A percentile compares a stretch with the other conserved stretches of the same genome.
Evolutionary conservation across 2,888 invertebrate species (phyloP).

Genomic region (Syritta pipiens): DNA sequence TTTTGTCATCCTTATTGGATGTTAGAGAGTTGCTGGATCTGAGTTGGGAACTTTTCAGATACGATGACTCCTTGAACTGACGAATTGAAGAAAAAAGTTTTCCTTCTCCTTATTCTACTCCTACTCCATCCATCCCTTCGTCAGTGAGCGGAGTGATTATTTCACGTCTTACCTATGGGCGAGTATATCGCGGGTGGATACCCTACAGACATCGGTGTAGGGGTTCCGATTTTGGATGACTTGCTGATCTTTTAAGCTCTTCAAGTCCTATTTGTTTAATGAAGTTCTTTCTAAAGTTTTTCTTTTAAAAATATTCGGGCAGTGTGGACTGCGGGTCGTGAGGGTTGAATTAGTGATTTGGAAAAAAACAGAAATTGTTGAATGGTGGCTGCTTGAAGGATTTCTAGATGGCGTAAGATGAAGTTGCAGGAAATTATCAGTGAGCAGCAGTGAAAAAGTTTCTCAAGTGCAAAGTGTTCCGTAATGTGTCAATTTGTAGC

Average conservation of each 20-base stretch:
- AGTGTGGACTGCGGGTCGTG: background rate
- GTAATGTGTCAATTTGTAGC: slow-evolving; percentile 44
- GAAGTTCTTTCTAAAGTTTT: slow-evolving; percentile 61
- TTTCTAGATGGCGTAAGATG: slow-evolving; percentile 25
- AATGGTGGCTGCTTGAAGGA: slow-evolving; percentile 42
- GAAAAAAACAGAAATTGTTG: slow-evolving; percentile 59
- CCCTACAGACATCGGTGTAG: slow-evolving; percentile 24
- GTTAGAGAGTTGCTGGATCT: slow-evolving; percentile 64
- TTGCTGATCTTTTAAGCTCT: slow-evolving; percentile 69
- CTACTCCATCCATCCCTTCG: slow-evolving; percentile 1
- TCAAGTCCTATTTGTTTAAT: slow-evolving; percentile 66
- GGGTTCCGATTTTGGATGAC: slow-evolving; percentile 64
- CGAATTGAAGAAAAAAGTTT: slow-evolving; percentile 62
- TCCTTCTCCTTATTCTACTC: no score
- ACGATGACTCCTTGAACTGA: slow-evolving; percentile 67
- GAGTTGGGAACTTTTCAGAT: slow-evolving; percentile 62
- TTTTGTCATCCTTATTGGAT: slow-evolving; percentile 64
- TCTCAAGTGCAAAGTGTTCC: slow-evolving; percentile 20
- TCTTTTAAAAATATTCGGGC: slow-evolving; percentile 20
- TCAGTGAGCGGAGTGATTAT: slow-evolving; percentile 55
- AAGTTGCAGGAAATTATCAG: slow-evolving; percentile 50
- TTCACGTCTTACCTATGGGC: slow-evolving; percentile 53
- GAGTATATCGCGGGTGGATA: slow-evolving; percentile 50
- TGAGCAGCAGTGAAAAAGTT: slow-evolving; percentile 32
- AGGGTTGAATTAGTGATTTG: slow-evolving; percentile 49